phyloP scores from a whole-genome alignment of 2,113 vertebrate species.

The Amblyornis subalaris region DNA sequence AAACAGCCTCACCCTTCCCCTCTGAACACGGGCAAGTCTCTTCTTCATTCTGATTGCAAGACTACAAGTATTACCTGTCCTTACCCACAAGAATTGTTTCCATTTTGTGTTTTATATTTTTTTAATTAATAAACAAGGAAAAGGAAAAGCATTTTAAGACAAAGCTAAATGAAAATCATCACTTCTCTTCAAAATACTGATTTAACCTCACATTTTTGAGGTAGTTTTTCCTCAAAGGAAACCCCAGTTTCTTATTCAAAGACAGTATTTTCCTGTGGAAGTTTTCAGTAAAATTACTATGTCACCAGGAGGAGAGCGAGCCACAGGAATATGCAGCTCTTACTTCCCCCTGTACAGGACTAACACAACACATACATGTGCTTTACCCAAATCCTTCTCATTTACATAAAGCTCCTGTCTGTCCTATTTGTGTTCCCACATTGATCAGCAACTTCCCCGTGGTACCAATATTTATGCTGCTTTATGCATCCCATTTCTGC shows the following conservation, averaged over 20 bases:
- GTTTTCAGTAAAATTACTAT: background rate
- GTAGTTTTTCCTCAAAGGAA: background rate
- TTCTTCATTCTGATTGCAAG: background rate
- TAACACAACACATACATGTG: too few relatives aligned
- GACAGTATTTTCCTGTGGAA: background rate
- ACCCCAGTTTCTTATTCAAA: background rate
- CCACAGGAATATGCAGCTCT: background rate
- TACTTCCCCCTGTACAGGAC: background rate
- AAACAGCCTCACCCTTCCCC: background rate
- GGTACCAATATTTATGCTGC: background rate
- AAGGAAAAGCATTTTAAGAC: background rate
- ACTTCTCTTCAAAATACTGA: background rate
- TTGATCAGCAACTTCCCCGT: background rate
- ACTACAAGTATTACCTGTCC: constrained; percentile 78
- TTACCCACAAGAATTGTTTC: constrained; percentile 81
- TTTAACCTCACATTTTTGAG: background rate
- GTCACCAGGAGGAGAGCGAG: background rate
- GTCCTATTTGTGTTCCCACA: background rate
- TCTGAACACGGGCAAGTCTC: background rate
- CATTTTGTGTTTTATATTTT: background rate
- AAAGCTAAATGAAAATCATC: background rate
- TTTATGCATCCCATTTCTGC: background rate
- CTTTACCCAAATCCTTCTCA: background rate
- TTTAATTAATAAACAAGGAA: background rate
- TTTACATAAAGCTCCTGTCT: background rate